Base-by-base conservation (phyloP, 1,140 invertebrate genomes). In the Aethina tumida region DNA sequence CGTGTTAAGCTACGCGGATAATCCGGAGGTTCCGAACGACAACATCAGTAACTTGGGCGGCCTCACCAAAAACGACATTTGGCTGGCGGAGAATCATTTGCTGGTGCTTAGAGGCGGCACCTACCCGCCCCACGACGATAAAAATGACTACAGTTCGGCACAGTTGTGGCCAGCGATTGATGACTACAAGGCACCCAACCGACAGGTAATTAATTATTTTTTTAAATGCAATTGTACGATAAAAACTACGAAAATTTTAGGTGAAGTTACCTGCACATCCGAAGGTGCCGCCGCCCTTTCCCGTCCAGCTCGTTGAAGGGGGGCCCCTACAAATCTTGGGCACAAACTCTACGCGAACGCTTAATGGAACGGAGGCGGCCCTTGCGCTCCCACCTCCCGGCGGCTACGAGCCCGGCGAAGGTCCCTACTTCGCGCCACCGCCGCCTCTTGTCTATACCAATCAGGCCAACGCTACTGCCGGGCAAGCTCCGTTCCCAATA, bases 21-120 rank as follows among this genome's bases (percentile, higher is more conserved):
- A 89, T 53, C 68, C 77, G 0, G 84, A 89, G 52, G 80, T 83
- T 2, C 75, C 80, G 0, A 76, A 77, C 49, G 84, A 90, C 56
- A 85, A 77, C 36, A 67, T 75, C 1, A 73, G 80, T 35, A 89
- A 77, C 59, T 67, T 86, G 2, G 87, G 86, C 7, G 87, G 87
- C 8, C 63, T 92, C 0, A 76, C 80, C 46, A 74, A 81, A 47
- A 79, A 88, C 26, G 86, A 92, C 43, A 89, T 92, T 44, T 92
- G 86, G 84, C 63, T 91, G 26, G 82, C 86, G 0, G 87, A 91
- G 53, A 86, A 89, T 53, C 86, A 91, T 56, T 63, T 92, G 18
- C 60, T 92, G 8, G 85, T 92, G 7, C 62, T 91, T 15, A 79
- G 77, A 56, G 88, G 88, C 15, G 86, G 85, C 9, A 64, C 59